Conservation (phyloP, 2,888 invertebrate species). For the Eristalis pertinax region DNA sequence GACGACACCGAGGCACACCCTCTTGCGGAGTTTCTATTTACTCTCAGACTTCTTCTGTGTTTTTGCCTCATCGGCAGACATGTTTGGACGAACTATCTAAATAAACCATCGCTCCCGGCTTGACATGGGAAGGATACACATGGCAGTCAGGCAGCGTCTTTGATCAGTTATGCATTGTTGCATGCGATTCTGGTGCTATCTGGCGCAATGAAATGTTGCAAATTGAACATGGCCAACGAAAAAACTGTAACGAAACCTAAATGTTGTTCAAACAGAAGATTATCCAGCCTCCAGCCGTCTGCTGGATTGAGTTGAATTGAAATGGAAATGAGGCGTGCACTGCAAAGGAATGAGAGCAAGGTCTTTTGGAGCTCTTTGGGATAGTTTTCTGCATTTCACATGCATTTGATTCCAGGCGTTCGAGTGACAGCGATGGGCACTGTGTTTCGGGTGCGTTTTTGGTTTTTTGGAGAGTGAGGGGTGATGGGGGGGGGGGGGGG, state of each 20-base stretch:
- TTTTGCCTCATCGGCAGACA: conserved; percentile 48
- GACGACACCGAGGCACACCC: conserved; percentile 7
- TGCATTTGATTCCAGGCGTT: neutral
- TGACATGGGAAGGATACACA: conserved; percentile 59
- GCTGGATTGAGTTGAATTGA: conserved; percentile 18
- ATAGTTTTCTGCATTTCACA: too few species aligned
- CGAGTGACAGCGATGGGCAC: neutral
- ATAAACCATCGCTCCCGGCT: conserved; percentile 65
- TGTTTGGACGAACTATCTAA: conserved; percentile 67
- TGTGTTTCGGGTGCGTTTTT: neutral
- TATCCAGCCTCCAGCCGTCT: conserved; percentile 35
- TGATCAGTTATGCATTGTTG: conserved; percentile 69
- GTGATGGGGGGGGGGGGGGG: too few species aligned
- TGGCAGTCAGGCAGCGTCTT: conserved; percentile 23
- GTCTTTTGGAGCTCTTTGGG: too few species aligned
- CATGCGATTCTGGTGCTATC: conserved; percentile 44
- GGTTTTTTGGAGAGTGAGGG: too few species aligned
- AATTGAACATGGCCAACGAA: conserved; percentile 8
- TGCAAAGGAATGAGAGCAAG: conserved; percentile 54
- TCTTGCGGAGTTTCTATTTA: conserved; percentile 61
- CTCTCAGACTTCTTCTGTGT: conserved; percentile 44
- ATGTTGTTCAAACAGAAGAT: conserved; percentile 58
- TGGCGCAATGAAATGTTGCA: conserved; percentile 43
- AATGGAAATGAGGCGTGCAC: conserved; percentile 24
- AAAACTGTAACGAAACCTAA: conserved; percentile 60